phyloP scores from a whole-genome alignment of 2,888 invertebrate species.

The Rhagonycha lutea region DNA sequence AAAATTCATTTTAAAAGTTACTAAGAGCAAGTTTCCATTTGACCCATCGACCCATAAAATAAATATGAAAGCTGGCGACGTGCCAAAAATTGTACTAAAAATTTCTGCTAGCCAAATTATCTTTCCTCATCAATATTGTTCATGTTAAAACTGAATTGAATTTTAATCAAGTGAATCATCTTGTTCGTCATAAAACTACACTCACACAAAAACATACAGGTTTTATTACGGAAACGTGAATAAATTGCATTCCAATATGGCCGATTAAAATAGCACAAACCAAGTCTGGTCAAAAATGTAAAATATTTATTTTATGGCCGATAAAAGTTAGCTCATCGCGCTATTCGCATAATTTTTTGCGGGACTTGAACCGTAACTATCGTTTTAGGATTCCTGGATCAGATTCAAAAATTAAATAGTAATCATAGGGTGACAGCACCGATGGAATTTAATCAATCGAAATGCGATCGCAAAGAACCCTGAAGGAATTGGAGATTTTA shows the following conservation, averaged over 20 bases:
- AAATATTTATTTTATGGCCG: not conserved
- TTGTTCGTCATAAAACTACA: not conserved
- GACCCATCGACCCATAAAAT: not conserved
- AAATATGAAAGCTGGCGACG: not conserved
- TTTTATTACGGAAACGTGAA: not conserved
- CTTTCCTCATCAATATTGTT: not conserved
- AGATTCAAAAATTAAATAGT: not conserved
- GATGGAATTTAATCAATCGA: not conserved
- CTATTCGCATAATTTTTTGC: not conserved
- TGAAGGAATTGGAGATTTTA: not conserved
- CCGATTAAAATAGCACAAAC: not conserved
- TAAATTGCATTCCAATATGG: not conserved
- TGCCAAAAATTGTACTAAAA: not conserved
- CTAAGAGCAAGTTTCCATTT: not conserved
- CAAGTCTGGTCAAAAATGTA: not conserved
- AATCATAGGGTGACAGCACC: not conserved
- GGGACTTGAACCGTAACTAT: too few relatives aligned
- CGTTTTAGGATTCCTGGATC: not conserved
- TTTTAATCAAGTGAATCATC: not conserved
- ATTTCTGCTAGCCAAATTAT: not conserved
- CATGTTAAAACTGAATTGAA: not conserved
- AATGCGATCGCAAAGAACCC: not conserved
- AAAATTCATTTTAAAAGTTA: too few relatives aligned
- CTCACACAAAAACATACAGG: not conserved
- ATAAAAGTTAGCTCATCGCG: not conserved